phyloP scores from a whole-genome alignment of 2,797 vertebrate species.

The Sebastolobus alascanus region DNA sequence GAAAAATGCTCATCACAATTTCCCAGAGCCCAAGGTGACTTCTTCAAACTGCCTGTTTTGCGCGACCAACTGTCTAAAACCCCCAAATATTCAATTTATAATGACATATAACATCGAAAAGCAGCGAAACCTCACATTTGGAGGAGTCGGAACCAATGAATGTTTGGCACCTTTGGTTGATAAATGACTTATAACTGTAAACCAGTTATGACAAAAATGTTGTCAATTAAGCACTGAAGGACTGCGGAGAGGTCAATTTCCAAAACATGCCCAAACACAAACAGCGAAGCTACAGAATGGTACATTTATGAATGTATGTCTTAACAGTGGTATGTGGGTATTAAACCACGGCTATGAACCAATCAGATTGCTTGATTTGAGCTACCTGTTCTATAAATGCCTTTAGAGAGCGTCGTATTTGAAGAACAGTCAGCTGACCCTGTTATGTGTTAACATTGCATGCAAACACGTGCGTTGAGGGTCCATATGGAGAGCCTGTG shows the following conservation, averaged over 20 bases:
- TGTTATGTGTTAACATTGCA: constrained; percentile 1
- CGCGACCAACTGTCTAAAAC: neutral
- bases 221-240: neutral
- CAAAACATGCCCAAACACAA: constrained; percentile 9
- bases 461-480: neutral
- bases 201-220: neutral
- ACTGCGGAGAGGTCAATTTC: neutral
- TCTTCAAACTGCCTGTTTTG: constrained; percentile 2
- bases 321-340: too few species aligned
- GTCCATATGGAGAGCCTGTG: constrained; percentile 21
- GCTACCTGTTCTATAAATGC: neutral
- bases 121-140: neutral
- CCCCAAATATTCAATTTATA: neutral
- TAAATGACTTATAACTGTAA: neutral
- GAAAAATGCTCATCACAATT: neutral
- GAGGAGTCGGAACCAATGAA: neutral
- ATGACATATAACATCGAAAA: neutral
- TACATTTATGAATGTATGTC: neutral
- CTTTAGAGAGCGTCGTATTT: neutral
- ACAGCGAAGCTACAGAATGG: neutral
- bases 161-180: too few species aligned
- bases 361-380: too few species aligned
- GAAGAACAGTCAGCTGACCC: constrained; percentile 9
- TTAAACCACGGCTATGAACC: too few species aligned
- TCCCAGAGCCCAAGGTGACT: neutral